Percentiles rank a stretch among this genome's conserved stretches.
Evolutionary conservation across 2,888 invertebrate species (phyloP).

Genomic region (Agriopis marginaria): DNA sequence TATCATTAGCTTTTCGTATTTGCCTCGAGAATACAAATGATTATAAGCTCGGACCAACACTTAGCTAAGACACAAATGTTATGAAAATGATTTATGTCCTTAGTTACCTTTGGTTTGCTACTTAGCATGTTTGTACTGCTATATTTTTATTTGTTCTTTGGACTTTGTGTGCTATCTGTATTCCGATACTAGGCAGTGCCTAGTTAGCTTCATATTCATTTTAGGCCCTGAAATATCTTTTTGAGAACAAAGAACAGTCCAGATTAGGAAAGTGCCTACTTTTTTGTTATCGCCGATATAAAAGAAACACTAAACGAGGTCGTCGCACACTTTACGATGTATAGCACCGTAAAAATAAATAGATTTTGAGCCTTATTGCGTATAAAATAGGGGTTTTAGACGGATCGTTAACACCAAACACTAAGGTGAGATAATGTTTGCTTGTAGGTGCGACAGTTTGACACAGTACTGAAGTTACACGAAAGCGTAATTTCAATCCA

Average conservation of each 20-base stretch:
- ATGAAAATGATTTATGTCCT: no score
- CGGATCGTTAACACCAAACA: slow-evolving; percentile 31
- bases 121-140: no score
- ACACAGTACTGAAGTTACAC: slow-evolving; percentile 16
- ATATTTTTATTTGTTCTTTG: no score
- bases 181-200: background rate
- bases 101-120: no score
- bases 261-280: slow-evolving; percentile 34
- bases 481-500: background rate
- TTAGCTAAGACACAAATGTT: no score
- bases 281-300: slow-evolving; percentile 45
- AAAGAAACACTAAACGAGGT: slow-evolving; percentile 45
- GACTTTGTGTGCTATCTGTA: no score
- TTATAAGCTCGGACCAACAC: no score
- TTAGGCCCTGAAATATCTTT: slow-evolving; percentile 19
- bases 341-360: slow-evolving; percentile 34
- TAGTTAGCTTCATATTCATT: background rate
- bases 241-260: slow-evolving; percentile 29
- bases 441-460: slow-evolving; percentile 4
- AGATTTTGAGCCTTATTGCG: slow-evolving; percentile 44
- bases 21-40: no score
- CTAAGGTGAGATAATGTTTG: slow-evolving; percentile 47
- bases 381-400: slow-evolving; percentile 37
- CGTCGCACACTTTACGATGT: slow-evolving; percentile 40
- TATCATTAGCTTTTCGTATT: no score